Evolutionary conservation across 37 sponge, comb jelly and placozoan genomes (phyloP).

Genomic region (Lycopodina hypogea): DNA sequence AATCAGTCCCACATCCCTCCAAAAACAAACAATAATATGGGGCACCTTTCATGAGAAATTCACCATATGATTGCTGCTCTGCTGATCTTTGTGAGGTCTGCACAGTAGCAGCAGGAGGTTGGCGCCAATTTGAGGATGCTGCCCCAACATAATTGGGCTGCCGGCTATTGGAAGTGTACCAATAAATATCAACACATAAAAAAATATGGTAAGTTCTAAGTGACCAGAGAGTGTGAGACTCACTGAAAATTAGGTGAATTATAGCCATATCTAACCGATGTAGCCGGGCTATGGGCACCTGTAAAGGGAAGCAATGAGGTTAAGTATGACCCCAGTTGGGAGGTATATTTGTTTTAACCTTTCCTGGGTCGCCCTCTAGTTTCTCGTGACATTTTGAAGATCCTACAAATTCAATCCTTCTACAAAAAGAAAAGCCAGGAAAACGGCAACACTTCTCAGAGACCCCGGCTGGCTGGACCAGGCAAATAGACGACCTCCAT

Average conservation of each 20-base stretch:
- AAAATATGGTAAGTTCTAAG: no score
- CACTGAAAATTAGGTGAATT: slow-evolving; percentile 10
- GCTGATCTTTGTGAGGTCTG: slow-evolving; percentile 6
- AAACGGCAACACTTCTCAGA: no score
- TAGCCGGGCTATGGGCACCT: neutral
- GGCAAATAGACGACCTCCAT: no score
- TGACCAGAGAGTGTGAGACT: neutral
- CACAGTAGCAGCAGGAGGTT: neutral
- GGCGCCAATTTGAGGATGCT: slow-evolving; percentile 43
- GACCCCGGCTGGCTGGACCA: no score
- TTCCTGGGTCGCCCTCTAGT: neutral
- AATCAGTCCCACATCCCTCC: neutral
- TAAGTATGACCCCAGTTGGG: no score
- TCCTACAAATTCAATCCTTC: no score
- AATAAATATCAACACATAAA: neutral
- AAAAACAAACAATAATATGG: neutral
- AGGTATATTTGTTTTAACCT: neutral
- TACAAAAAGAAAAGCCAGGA: no score
- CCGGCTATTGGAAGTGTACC: neutral
- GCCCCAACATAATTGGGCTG: slow-evolving; percentile 5
- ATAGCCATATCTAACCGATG: neutral
- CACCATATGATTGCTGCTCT: slow-evolving; percentile 17
- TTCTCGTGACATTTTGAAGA: slow-evolving; percentile 2
- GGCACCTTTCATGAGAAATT: slow-evolving; percentile 38
- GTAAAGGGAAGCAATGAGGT: neutral